Base-by-base conservation (phyloP, 2,113 vertebrate species). In the Coptodon bakossiorum region DNA sequence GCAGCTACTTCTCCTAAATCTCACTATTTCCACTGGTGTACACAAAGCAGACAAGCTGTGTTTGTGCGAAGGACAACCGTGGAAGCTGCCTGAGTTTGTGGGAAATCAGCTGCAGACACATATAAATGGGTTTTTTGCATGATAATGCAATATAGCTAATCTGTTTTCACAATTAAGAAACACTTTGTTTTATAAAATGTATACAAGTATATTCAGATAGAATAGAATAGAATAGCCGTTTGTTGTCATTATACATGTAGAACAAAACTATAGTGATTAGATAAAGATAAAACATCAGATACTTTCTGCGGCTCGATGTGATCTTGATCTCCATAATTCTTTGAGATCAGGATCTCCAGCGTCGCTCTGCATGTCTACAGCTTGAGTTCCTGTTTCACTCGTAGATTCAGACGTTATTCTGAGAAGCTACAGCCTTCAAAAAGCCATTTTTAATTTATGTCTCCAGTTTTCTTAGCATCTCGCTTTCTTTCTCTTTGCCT, bases 91-190 rank as follows among this genome's bases (percentile, higher is more conserved):
- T 10, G 50, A n/a, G n/a, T 22, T 54, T 54, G 52, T 54, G 52
- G 3, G 5, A 54, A 54, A 22, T 0, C n/a, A 12, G 52, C 52
- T 54, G 52, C 0, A 22, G 9, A 54, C 52, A 53, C 50, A 53
- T 6, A 17, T 17, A 17, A 17, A 5, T 53, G 5, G 1, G 5
- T n/a, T 53, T n/a, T n/a, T 53, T n/a, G 19, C 19, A 53, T 53
- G 50, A 52, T 52, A 52, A 52, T n/a, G 9, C 3, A 22, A 22
- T 6, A 7, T 3, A 48, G 14, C 45, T 48, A 4, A 7, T 17
- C 45, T 1, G 7, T 1, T 48, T 48, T 48, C 14, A 48, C 45
- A 52, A 3, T 19, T 52, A 52, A 52, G 7, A 19, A 50, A 50
- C 17, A 50, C 16, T 52, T 52, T 52, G 48, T 52, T 52, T 52